Evolutionary conservation across 2,113 vertebrate genomes (phyloP).

Genomic region (Gymnobelideus leadbeateri): DNA sequence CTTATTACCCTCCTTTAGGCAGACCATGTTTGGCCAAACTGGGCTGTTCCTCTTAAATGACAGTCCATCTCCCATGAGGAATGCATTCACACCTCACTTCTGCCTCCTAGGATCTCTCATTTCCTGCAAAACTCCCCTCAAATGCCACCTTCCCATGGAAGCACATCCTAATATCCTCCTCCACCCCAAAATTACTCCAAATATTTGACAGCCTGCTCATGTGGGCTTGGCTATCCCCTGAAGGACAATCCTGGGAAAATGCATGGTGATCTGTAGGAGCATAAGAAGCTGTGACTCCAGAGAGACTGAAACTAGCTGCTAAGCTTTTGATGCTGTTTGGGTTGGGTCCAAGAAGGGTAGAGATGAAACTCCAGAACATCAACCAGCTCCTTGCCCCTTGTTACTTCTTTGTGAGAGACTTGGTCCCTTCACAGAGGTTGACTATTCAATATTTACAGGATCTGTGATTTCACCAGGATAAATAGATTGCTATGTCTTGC

Average conservation of each 20-base stretch:
- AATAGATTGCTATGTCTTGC: not conserved
- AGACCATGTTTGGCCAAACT: not conserved
- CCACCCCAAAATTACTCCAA: not conserved
- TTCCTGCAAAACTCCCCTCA: not conserved
- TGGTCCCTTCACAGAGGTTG: not conserved
- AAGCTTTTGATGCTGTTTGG: not conserved
- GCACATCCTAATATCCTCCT: not conserved
- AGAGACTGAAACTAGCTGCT: not conserved
- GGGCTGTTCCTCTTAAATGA: not conserved
- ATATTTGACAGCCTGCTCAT: not conserved
- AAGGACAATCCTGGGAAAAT: not conserved
- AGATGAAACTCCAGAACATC: not conserved
- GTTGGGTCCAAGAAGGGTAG: not conserved
- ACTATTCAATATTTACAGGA: not conserved
- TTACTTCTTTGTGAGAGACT: not conserved
- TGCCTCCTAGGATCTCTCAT: not conserved
- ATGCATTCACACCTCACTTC: not conserved
- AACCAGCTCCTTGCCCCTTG: not conserved
- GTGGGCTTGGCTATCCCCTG: not conserved
- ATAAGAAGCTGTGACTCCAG: not conserved
- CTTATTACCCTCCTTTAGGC: not conserved
- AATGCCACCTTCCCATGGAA: not conserved
- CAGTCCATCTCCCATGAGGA: not conserved
- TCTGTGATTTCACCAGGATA: not conserved
- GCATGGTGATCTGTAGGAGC: not conserved